Evolutionary conservation across 1,140 invertebrate genomes (phyloP).

Genomic region (Drosophila persimilis): DNA sequence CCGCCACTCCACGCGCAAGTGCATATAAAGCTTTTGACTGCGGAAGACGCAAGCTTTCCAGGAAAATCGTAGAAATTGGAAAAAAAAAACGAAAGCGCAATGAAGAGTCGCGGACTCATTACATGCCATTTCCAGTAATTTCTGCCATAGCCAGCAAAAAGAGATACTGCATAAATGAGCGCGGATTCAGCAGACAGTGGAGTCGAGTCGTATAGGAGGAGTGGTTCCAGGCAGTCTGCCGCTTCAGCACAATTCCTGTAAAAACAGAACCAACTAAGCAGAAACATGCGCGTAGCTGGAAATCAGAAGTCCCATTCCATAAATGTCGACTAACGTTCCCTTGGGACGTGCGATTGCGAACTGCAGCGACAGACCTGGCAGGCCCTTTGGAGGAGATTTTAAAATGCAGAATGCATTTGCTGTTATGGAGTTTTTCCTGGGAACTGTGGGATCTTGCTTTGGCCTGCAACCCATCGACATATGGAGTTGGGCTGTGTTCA

Average conservation of each 20-base stretch:
- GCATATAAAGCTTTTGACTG: constrained; percentile 29
- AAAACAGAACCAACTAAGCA: constrained; percentile 19
- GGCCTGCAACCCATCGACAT: not conserved
- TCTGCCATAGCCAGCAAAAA: constrained; percentile 12
- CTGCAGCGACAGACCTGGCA: not conserved
- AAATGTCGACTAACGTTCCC: constrained; percentile 53
- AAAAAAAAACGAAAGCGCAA: constrained; percentile 17
- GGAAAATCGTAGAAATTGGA: constrained; percentile 18
- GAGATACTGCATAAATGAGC: constrained; percentile 34
- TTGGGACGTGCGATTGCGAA: constrained; percentile 29
- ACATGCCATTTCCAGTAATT: constrained; percentile 41
- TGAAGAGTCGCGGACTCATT: constrained; percentile 29
- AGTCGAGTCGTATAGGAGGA: no score
- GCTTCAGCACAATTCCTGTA: constrained; percentile 18
- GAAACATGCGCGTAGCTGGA: not conserved
- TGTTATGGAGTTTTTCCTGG: constrained; percentile 48
- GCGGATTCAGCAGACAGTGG: constrained; percentile 5
- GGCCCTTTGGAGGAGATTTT: constrained; percentile 41
- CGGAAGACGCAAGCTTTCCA: constrained; percentile 13
- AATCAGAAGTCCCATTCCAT: constrained; percentile 29
- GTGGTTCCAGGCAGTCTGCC: constrained; percentile 51
- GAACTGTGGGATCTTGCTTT: constrained; percentile 42
- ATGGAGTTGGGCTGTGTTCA: not conserved
- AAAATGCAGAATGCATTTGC: constrained; percentile 50
- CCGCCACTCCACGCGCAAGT: constrained; percentile 19